A percentile compares a stretch with the other conserved stretches of the same genome.
Evolutionary conservation across 2,797 vertebrate genomes (phyloP).

Genomic region (Thripadectes ignobilis): DNA sequence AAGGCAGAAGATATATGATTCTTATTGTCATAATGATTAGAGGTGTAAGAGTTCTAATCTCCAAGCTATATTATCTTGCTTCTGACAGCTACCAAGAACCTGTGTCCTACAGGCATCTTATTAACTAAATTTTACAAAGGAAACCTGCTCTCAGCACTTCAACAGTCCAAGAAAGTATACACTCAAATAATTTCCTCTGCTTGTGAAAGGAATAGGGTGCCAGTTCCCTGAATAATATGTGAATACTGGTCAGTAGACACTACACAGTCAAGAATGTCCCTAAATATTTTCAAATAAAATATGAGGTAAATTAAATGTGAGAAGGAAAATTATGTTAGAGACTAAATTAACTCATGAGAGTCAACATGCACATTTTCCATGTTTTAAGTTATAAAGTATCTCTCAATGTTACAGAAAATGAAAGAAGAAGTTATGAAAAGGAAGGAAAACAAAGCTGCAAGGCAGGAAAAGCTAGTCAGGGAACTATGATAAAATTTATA

Average conservation of each 20-base stretch:
- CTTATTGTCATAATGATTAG: neutral
- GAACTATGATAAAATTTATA: neutral
- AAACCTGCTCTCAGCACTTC: neutral
- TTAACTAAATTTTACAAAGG: neutral
- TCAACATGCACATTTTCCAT: neutral
- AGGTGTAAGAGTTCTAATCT: neutral
- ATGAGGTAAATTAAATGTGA: neutral
- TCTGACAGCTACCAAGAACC: neutral
- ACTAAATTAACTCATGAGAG: neutral
- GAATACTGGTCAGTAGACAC: neutral
- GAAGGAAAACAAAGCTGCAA: neutral
- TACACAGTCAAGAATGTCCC: neutral
- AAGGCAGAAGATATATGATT: neutral
- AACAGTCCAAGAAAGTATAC: neutral
- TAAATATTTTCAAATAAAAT: neutral
- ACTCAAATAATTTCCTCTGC: neutral
- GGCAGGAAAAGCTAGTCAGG: neutral
- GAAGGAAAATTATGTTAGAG: neutral
- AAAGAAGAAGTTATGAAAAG: neutral
- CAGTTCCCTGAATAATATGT: neutral
- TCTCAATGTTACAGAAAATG: neutral
- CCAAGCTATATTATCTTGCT: neutral
- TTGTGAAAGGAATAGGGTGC: neutral
- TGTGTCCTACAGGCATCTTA: neutral
- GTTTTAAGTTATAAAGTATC: neutral